phyloP scores from a whole-genome alignment of 2,888 invertebrate species.

The Nasonia oneida region DNA sequence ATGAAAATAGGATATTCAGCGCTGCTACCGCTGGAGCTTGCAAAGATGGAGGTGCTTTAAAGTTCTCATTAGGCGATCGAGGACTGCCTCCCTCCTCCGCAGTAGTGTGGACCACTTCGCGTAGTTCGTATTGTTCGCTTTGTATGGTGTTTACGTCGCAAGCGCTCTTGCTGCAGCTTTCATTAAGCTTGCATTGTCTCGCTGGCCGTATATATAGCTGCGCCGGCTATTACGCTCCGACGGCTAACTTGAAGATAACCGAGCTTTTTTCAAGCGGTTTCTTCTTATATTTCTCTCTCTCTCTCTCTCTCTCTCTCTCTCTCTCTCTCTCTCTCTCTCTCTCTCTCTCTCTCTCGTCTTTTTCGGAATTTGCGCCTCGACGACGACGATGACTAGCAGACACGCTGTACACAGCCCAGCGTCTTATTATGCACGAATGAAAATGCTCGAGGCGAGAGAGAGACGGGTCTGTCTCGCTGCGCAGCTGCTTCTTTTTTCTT shows the following conservation, averaged over 20 bases:
- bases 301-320: not conserved
- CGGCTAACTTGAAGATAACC: constrained; percentile 73
- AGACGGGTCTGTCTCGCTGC: not conserved
- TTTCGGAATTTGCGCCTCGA: constrained; percentile 24
- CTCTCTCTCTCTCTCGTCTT: not conserved
- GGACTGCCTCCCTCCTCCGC: constrained; percentile 64
- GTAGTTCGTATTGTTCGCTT: constrained; percentile 74
- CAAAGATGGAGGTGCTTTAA: constrained; percentile 67
- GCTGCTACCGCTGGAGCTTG: constrained; percentile 62
- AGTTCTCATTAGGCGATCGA: constrained; percentile 77
- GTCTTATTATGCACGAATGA: constrained; percentile 42
- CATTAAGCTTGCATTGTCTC: constrained; percentile 77
- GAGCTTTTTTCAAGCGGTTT: constrained; percentile 21
- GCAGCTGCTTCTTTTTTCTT: not conserved
- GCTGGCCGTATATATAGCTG: constrained; percentile 58
- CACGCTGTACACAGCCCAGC: not conserved
- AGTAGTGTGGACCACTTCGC: constrained; percentile 72
- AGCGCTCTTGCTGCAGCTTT: constrained; percentile 68
- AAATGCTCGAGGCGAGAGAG: constrained; percentile 4
- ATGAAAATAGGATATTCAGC: constrained; percentile 66
- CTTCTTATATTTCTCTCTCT: constrained; percentile 6
- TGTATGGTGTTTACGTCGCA: constrained; percentile 74
- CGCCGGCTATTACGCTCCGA: constrained; percentile 71
- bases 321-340: not conserved
- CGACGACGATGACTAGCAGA: not conserved